These are phyloP conservation scores for Podocnemis expansa DNA, from an alignment of 2,113 vertebrate genomes.

Conservation along the genomic window DNA sequence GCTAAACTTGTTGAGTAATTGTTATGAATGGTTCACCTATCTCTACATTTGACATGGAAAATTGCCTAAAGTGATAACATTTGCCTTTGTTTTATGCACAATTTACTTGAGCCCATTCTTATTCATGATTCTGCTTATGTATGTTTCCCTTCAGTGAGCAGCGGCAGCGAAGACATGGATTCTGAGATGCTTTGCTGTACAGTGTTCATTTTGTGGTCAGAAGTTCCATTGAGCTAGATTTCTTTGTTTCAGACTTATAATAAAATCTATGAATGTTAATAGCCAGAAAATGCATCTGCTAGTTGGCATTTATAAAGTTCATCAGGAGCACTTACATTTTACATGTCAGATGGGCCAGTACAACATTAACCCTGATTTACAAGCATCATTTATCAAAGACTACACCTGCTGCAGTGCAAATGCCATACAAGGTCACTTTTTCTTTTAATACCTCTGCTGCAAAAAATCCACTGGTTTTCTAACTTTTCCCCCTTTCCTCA, in stretches of 20 bases:
- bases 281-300: slow-evolving; percentile 29
- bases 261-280: slow-evolving; percentile 51
- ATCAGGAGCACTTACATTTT: slow-evolving; percentile 64
- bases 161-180: background rate
- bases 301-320: slow-evolving; percentile 75
- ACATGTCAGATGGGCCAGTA: slow-evolving; percentile 33
- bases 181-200: background rate
- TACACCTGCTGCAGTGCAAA: slow-evolving; percentile 35
- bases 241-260: slow-evolving; percentile 41
- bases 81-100: background rate
- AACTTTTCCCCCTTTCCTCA: background rate
- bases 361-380: slow-evolving; percentile 58
- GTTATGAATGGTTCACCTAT: background rate
- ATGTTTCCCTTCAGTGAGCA: background rate
- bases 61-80: background rate
- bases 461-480: slow-evolving; percentile 9
- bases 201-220: background rate
- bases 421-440: slow-evolving; percentile 50
- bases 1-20: background rate
- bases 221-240: slow-evolving; percentile 25
- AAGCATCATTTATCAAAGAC: slow-evolving; percentile 63
- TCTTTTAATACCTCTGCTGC: background rate
- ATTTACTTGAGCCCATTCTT: background rate
- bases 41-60: background rate
- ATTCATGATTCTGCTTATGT: background rate